phyloP scores from a whole-genome alignment of 2,113 vertebrate genomes.

The Zosterops pallidus region DNA sequence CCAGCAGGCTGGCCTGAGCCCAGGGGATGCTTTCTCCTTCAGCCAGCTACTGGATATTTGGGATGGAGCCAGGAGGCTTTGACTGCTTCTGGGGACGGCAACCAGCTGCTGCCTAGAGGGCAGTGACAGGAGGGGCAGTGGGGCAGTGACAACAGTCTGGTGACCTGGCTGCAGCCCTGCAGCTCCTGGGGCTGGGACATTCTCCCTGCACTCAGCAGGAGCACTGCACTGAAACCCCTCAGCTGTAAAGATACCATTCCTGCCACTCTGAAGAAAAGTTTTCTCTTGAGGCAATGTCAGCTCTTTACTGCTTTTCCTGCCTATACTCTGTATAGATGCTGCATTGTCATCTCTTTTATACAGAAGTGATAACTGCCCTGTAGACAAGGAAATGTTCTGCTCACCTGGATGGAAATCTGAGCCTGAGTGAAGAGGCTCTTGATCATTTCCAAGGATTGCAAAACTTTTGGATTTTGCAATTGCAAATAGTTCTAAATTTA shows the following conservation, averaged over 20 bases:
- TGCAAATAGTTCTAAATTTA: not conserved
- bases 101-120: not conserved
- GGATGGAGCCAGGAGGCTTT: not conserved
- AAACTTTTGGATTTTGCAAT: not conserved
- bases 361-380: not conserved
- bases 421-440: not conserved
- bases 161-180: not conserved
- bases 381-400: not conserved
- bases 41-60: fast-evolving
- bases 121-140: not conserved
- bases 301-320: not conserved
- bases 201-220: fast-evolving
- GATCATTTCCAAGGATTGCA: not conserved
- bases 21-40: not conserved
- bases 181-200: not conserved
- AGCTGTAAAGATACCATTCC: not conserved
- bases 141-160: not conserved
- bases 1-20: not conserved
- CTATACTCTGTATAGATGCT: not conserved
- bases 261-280: not conserved
- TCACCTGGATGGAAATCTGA: not conserved
- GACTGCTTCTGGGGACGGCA: not conserved
- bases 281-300: not conserved
- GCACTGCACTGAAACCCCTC: not conserved
- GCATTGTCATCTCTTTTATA: not conserved